Evolutionary conservation across 2,113 vertebrate species (phyloP).

Genomic region (rat (Rattus norvegicus)): GRCr8 NC_086026.1:64433501-64434000

Average conservation of each 20-base stretch:
- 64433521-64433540: neutral
- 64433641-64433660: neutral
- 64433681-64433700: neutral
- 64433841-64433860: neutral
- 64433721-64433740: neutral
- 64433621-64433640: neutral
- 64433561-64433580: neutral
- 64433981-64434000: neutral
- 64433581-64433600: neutral
- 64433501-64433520: neutral
- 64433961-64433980: neutral
- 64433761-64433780: neutral
- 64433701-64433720: neutral
- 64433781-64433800: neutral
- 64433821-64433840: neutral
- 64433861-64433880: neutral
- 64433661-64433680: constrained; percentile 4
- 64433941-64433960: neutral
- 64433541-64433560: neutral
- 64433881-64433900: neutral
- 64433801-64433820: neutral
- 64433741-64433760: neutral
- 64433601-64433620: neutral
- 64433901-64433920: constrained; percentile 4
- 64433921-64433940: neutral